Conservation (phyloP, 2,113 vertebrate genomes). For the Tinamus guttatus region DNA sequence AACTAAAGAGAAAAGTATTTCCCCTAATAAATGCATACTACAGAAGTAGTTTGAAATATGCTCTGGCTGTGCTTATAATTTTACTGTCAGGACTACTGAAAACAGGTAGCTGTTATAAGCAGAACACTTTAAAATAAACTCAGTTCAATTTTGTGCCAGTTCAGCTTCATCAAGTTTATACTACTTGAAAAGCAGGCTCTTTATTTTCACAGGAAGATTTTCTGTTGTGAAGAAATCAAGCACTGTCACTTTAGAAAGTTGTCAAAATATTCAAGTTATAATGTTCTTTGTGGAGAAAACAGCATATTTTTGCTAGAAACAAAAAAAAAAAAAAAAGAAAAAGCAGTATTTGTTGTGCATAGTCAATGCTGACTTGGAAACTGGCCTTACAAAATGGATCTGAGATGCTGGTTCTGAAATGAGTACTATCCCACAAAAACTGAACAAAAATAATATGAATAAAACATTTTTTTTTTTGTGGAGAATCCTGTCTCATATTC, state of each 20-base stretch:
- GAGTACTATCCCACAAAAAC: background rate
- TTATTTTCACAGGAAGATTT: slow-evolving; percentile 1
- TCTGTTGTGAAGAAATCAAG: background rate
- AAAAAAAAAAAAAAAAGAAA: background rate
- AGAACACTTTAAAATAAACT: background rate
- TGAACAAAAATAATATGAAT: background rate
- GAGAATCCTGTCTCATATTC: background rate
- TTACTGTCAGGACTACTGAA: background rate
- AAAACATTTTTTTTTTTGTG: background rate
- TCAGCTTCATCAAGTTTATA: background rate
- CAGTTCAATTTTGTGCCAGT: background rate
- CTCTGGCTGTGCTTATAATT: background rate
- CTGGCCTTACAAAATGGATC: background rate
- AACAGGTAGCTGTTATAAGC: background rate
- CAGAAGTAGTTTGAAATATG: background rate
- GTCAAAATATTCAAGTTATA: background rate
- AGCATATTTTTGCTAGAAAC: background rate
- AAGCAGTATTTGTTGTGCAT: background rate
- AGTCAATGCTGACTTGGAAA: background rate
- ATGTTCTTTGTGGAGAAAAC: background rate
- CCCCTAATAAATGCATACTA: background rate
- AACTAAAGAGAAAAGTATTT: background rate
- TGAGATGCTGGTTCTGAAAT: background rate
- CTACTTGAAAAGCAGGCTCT: background rate
- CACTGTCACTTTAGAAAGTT: background rate